These are phyloP conservation scores for Smithornis capensis DNA, from an alignment of 2,113 vertebrate genomes.

Conservation along the genomic window DNA sequence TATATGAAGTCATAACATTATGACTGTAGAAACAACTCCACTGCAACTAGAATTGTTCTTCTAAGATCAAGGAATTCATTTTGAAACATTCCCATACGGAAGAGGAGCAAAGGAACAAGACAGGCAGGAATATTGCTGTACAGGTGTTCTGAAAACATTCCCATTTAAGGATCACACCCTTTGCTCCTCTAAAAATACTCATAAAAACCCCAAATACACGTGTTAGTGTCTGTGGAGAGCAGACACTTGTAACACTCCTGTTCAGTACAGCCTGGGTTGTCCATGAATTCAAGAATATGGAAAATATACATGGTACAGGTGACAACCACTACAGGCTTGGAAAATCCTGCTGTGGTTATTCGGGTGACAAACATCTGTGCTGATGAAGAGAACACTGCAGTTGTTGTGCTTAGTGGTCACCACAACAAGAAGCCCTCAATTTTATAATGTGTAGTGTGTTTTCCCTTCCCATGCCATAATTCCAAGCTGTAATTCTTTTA, in stretches of 20 bases:
- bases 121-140: neutral
- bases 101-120: neutral
- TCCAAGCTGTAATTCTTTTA: neutral
- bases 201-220: accelerated
- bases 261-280: neutral
- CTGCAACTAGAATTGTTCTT: neutral
- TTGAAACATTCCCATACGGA: neutral
- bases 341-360: neutral
- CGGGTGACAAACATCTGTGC: neutral
- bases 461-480: neutral
- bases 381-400: neutral
- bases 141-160: neutral
- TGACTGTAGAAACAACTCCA: neutral
- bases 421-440: neutral
- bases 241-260: neutral
- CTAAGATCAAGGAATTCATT: neutral
- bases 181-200: neutral
- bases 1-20: neutral
- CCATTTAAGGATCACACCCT: neutral
- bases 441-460: neutral
- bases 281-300: neutral
- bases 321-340: neutral
- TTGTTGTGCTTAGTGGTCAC: neutral
- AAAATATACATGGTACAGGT: neutral
- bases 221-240: neutral